phyloP scores from a whole-genome alignment of 2,888 invertebrate genomes.

The Tetragonisca angustula region DNA sequence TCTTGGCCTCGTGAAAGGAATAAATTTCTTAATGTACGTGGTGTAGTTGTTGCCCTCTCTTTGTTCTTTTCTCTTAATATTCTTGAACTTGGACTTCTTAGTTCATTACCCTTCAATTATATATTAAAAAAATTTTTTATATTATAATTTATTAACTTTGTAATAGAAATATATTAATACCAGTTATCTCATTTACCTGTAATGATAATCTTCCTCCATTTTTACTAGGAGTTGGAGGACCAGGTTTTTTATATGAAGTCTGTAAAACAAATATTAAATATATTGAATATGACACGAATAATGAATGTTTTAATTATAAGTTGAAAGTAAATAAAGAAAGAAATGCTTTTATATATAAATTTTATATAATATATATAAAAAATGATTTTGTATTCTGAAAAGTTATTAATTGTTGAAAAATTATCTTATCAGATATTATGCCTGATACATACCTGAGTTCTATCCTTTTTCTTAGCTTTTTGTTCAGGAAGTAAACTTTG shows the following conservation, averaged over 20 bases:
- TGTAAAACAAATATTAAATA: slow-evolving; percentile 79
- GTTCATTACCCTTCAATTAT: slow-evolving; percentile 74
- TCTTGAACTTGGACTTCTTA: slow-evolving; percentile 76
- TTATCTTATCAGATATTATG: background rate
- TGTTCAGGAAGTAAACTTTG: slow-evolving; percentile 82
- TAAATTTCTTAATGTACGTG: slow-evolving; percentile 76
- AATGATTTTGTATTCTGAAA: slow-evolving; percentile 66
- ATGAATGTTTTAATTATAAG: slow-evolving; percentile 5
- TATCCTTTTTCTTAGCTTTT: slow-evolving; percentile 79
- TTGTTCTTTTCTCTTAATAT: slow-evolving; percentile 77
- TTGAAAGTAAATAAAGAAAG: background rate
- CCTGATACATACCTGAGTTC: slow-evolving; percentile 75
- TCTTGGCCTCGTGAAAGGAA: slow-evolving; percentile 76
- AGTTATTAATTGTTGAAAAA: slow-evolving; percentile 68
- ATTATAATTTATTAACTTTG: background rate
- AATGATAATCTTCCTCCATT: slow-evolving; percentile 90
- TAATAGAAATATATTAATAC: background rate
- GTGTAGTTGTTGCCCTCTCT: slow-evolving; percentile 77
- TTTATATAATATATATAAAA: background rate
- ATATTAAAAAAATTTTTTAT: background rate
- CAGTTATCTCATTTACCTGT: slow-evolving; percentile 84
- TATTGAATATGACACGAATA: background rate
- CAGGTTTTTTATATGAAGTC: slow-evolving; percentile 93
- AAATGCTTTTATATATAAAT: background rate
- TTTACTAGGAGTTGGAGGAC: slow-evolving; percentile 94